A percentile compares a stretch with the other conserved stretches of the same genome.
phyloP scores from a whole-genome alignment of 2,888 invertebrate genomes.

The Eurytoma adleriae region DNA sequence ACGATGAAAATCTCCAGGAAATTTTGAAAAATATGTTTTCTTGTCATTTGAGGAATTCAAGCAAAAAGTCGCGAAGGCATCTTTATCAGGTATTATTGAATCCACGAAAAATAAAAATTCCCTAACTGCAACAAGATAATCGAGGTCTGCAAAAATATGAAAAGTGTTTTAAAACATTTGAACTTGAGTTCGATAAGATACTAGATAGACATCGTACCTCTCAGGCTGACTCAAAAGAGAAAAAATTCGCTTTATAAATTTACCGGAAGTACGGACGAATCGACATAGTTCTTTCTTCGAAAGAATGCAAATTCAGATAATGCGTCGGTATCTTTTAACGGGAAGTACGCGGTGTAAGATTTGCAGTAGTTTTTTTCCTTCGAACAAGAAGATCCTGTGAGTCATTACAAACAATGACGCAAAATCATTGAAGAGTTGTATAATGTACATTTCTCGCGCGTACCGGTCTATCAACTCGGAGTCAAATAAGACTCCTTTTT shows the following conservation, averaged over 20 bases:
- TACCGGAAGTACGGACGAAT: conserved; percentile 15
- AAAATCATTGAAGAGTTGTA: conserved; percentile 34
- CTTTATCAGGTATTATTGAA: too few relatives aligned
- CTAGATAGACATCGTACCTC: background rate
- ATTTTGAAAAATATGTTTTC: too few relatives aligned
- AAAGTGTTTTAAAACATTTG: background rate
- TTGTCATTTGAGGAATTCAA: too few relatives aligned
- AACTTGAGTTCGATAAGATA: background rate
- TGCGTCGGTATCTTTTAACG: background rate
- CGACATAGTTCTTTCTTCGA: background rate
- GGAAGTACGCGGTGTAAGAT: background rate
- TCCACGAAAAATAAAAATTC: too few relatives aligned
- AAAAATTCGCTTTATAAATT: background rate
- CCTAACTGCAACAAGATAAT: too few relatives aligned
- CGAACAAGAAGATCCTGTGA: conserved; percentile 22
- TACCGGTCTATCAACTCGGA: background rate
- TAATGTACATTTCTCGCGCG: conserved; percentile 34
- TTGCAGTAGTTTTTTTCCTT: background rate
- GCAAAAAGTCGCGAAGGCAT: too few relatives aligned
- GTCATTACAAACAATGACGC: conserved; percentile 34
- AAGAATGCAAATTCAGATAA: conserved; percentile 28
- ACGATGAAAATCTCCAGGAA: too few relatives aligned
- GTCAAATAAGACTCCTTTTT: background rate
- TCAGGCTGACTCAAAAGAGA: background rate
- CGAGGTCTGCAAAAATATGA: background rate